Evolutionary conservation across 2,113 vertebrate genomes (phyloP).

Genomic region (Butorides virescens): DNA sequence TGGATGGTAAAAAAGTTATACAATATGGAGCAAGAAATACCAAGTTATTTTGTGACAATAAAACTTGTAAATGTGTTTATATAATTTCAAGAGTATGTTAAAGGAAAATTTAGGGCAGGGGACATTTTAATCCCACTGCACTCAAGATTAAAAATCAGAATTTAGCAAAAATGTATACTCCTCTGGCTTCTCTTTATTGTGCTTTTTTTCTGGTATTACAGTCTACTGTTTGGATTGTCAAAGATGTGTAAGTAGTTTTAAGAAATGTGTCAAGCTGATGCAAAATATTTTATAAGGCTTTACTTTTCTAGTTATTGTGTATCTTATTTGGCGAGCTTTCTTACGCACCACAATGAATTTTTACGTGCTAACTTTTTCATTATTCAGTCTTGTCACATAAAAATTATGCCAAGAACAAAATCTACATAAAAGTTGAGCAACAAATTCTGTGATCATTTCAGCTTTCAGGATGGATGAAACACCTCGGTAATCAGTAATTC

Average conservation of each 20-base stretch:
- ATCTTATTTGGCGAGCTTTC: neutral
- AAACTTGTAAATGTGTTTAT: neutral
- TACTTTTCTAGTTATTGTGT: neutral
- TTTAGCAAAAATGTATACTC: neutral
- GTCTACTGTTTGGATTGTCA: neutral
- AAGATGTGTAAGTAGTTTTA: neutral
- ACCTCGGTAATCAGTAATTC: neutral
- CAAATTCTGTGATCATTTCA: neutral
- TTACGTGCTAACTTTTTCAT: neutral
- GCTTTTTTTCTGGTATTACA: neutral
- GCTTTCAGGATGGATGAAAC: neutral
- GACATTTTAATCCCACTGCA: neutral
- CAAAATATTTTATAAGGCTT: neutral
- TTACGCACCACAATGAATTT: neutral
- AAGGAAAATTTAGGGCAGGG: neutral
- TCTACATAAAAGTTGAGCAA: neutral
- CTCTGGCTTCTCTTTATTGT: neutral
- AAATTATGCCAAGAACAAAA: neutral
- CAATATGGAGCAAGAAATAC: neutral
- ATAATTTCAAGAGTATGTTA: neutral
- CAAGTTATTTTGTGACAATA: neutral
- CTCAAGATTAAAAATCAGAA: neutral
- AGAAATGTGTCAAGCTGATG: neutral
- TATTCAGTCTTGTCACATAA: neutral
- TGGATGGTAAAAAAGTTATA: neutral